Conservation (phyloP, 2,113 vertebrate species). For the Cyphotilapia sp. region DNA sequence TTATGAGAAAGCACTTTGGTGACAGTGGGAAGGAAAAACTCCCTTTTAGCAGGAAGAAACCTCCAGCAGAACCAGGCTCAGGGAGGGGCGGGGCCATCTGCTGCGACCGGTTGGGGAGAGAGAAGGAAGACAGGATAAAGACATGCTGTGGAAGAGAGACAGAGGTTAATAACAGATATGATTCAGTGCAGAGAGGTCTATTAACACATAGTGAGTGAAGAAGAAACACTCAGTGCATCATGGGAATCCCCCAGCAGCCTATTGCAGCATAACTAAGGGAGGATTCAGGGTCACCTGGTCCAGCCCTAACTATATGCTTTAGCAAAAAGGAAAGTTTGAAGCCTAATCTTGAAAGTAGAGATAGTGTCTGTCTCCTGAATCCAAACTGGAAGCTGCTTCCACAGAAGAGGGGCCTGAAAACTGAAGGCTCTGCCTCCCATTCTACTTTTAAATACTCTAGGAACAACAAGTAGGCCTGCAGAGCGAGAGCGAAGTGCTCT, state of each 20-base stretch:
- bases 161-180: too few species aligned
- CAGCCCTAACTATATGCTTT: not conserved
- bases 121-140: too few species aligned
- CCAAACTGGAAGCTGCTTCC: not conserved
- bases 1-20: too few species aligned
- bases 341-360: not conserved
- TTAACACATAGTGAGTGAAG: too few species aligned
- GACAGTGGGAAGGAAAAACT: too few species aligned
- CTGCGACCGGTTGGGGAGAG: too few species aligned
- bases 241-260: too few species aligned
- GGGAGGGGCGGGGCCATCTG: too few species aligned
- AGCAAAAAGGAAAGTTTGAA: not conserved
- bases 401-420: not conserved
- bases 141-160: too few species aligned
- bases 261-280: not conserved
- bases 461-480: not conserved
- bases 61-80: too few species aligned
- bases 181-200: too few species aligned
- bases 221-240: accelerated
- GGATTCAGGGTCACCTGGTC: not conserved
- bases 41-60: too few species aligned
- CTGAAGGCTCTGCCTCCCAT: not conserved
- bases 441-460: not conserved
- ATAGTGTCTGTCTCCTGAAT: not conserved
- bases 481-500: accelerated